Evolutionary conservation across 2,888 invertebrate species (phyloP).

Genomic region (Polyploca ridens): DNA sequence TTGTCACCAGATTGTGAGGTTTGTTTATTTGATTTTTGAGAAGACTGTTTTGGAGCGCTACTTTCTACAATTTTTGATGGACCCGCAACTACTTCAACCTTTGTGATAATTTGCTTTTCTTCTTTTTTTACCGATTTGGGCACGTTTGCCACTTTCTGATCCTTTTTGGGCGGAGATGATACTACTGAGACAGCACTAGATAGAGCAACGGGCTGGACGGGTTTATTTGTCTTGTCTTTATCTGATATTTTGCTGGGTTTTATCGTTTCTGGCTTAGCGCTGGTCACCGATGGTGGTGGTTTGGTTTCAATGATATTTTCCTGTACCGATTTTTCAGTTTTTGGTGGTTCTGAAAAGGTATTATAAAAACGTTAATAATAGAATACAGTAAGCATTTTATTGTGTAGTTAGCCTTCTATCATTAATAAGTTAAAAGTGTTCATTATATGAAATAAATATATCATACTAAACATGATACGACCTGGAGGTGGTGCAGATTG

Average conservation of each 20-base stretch:
- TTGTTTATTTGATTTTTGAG: constrained; percentile 61
- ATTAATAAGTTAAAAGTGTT: background rate
- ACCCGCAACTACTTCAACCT: constrained; percentile 84
- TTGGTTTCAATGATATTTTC: constrained; percentile 80
- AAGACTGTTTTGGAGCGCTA: constrained; percentile 55
- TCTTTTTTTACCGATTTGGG: constrained; percentile 79
- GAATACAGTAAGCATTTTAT: background rate
- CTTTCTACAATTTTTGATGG: constrained; percentile 78
- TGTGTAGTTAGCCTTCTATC: background rate
- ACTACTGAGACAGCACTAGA: constrained; percentile 74
- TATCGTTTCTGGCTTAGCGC: constrained; percentile 72
- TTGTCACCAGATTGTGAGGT: constrained; percentile 50
- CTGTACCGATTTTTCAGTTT: constrained; percentile 71
- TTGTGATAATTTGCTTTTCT: constrained; percentile 77
- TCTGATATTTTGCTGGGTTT: constrained; percentile 75
- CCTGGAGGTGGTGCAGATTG: constrained; percentile 91
- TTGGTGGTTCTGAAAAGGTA: constrained; percentile 69
- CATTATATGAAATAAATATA: constrained; percentile 2
- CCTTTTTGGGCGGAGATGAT: constrained; percentile 74
- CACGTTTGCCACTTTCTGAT: constrained; percentile 64
- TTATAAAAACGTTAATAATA: background rate
- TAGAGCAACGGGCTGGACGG: constrained; percentile 60
- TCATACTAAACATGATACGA: constrained; percentile 51
- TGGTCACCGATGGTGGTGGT: constrained; percentile 68
- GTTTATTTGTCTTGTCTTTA: constrained; percentile 70